Evolutionary conservation across 2,113 vertebrate genomes (phyloP).

Genomic region (Macaca mulatta): DNA sequence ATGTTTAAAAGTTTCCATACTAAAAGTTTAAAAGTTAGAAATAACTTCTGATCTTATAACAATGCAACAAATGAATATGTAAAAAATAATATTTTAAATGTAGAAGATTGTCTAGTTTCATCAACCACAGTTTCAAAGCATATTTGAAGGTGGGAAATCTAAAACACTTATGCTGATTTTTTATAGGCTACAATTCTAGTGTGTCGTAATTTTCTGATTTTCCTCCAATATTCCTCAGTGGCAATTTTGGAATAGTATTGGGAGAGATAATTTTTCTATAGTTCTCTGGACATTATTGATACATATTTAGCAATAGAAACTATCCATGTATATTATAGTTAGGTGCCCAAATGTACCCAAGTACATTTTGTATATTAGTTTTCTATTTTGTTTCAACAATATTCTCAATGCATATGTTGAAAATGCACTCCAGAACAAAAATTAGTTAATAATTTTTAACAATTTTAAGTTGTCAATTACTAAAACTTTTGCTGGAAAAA

Average conservation of each 20-base stretch:
- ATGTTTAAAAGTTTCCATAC: neutral
- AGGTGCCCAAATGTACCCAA: neutral
- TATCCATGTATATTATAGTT: neutral
- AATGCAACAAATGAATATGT: neutral
- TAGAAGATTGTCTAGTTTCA: neutral
- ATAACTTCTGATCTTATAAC: neutral
- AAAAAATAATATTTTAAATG: slow-evolving; percentile 35
- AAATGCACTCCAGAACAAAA: neutral
- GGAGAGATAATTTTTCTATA: neutral
- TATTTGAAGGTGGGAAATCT: neutral
- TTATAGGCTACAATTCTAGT: neutral
- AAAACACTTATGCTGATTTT: neutral
- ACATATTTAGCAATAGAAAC: neutral
- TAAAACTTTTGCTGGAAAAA: neutral
- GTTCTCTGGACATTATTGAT: neutral
- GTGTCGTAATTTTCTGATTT: neutral
- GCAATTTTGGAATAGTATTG: neutral
- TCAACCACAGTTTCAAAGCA: neutral
- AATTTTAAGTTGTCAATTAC: neutral
- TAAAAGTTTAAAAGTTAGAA: neutral
- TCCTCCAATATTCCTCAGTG: neutral
- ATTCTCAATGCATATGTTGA: neutral
- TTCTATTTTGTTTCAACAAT: neutral
- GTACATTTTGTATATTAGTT: neutral
- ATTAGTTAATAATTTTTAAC: neutral